Evolutionary conservation across 2,888 invertebrate species (phyloP), one percentile per base, ranked within the genome.

Genomic region (Clistopyga incitator): DNA sequence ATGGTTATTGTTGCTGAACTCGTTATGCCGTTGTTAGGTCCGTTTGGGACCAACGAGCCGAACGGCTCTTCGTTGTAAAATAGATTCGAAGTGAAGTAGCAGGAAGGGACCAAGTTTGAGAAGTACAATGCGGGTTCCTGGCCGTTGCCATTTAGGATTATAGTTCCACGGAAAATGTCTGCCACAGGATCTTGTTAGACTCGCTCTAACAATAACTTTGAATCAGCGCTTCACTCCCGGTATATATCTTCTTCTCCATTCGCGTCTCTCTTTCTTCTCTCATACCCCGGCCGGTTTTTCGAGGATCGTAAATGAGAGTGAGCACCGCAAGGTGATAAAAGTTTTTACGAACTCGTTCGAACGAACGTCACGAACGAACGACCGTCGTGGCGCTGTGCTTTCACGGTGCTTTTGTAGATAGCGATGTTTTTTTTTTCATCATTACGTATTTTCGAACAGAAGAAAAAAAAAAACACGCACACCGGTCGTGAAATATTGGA

Each of bases 191-290:
- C 75, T 78, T 71, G 70, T 76, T 82, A 59, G 75, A 75, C 56
- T 59, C 25, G 71, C 42, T 77, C 42, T 15, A 45, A 67, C 59
- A 59, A 82, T 72, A 82, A 78, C 67, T 78, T 54, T 34, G 67
- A 83, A 83, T 77, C 79, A 79, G 79, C 50, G 59, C 67, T 72
- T 52, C 76, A 29, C 65, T 75, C 56, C 25, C 38, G 50, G 47
- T 42, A 50, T 42, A 50, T 45, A 47, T 20, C 38, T n/a, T 11
- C 45, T 23, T 25, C 38, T 38, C 15, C 8, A 38, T 54, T 42
- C 70, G 54, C 23, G 8, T 25, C 42, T 15, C 54, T n/a, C 71
- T 23, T 11, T 18, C 25, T 18, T 25, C n/a, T 25, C n/a, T 25
- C n/a, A 15, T 56, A 6, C 42, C 15, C 20, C 50, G 29, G 29